A percentile compares a stretch with the other conserved stretches of the same genome.
Conservation (phyloP, 1,140 invertebrate genomes). For the Heliconius hewitsoni region DNA sequence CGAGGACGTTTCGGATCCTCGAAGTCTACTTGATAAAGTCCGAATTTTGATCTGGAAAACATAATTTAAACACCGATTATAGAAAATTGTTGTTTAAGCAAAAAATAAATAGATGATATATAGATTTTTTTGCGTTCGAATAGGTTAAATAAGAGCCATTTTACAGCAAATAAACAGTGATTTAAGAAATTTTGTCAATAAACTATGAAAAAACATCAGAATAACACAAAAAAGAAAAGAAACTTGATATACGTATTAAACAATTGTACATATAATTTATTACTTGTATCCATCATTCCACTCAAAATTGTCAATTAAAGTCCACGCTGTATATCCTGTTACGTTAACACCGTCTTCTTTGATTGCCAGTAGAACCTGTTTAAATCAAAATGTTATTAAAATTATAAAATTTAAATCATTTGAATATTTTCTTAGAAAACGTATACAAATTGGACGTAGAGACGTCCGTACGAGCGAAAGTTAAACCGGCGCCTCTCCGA, state of each 20-base stretch:
- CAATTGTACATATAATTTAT: background rate
- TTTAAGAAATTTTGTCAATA: no score
- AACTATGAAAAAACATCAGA: background rate
- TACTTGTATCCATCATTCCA: slow-evolving; percentile 27
- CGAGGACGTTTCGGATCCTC: slow-evolving; percentile 82
- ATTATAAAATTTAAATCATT: background rate
- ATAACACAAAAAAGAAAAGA: background rate
- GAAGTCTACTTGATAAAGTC: slow-evolving; percentile 87
- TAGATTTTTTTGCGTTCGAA: background rate
- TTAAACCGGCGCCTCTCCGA: no score
- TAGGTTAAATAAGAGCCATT: no score
- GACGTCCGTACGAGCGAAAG: no score
- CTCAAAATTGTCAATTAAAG: slow-evolving; percentile 32
- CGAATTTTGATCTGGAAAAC: slow-evolving; percentile 59
- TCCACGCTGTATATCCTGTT: slow-evolving; percentile 29
- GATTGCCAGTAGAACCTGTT: slow-evolving; percentile 26
- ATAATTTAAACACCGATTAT: background rate
- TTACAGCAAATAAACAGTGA: no score
- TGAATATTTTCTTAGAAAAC: background rate
- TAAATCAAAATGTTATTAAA: background rate
- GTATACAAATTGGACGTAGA: no score
- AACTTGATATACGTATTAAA: background rate
- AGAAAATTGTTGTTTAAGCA: background rate
- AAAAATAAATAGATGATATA: background rate
- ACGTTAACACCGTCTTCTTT: slow-evolving; percentile 9